These are phyloP conservation scores for Zonotrichia leucophrys DNA, from an alignment of 2,113 vertebrate species.

Conservation along the genomic window DNA sequence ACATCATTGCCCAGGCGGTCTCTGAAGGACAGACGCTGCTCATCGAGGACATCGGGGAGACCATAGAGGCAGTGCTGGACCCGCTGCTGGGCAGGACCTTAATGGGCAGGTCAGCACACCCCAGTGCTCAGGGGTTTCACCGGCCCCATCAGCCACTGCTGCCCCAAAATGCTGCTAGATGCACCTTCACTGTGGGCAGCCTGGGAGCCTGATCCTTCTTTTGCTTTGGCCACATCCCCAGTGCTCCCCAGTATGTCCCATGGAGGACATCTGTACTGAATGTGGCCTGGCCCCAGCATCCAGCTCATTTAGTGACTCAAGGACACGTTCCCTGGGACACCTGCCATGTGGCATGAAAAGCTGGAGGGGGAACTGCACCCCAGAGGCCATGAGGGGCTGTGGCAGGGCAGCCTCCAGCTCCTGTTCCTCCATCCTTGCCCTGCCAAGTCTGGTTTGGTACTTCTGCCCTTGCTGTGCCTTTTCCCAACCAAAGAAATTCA, in stretches of 20 bases:
- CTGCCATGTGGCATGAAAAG: not conserved
- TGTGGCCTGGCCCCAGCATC: not conserved
- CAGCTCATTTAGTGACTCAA: not conserved
- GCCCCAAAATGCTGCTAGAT: not conserved
- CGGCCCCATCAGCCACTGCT: not conserved
- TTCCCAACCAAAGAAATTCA: not conserved
- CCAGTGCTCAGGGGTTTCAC: not conserved
- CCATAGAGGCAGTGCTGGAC: conserved; percentile 74
- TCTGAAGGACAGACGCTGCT: conserved; percentile 69
- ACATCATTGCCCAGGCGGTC: conserved; percentile 70
- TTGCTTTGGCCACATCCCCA: not conserved
- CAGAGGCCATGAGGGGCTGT: not conserved
- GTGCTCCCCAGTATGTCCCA: not conserved
- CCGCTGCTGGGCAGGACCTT: conserved; percentile 72
- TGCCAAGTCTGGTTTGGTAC: not conserved
- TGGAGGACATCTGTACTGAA: no score
- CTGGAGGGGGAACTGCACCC: not conserved
- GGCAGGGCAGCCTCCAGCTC: not conserved
- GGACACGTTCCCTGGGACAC: not conserved
- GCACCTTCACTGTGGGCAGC: not conserved
- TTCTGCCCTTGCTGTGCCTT: not conserved
- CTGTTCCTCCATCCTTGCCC: not conserved
- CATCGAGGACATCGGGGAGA: conserved; percentile 74
- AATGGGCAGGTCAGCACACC: conserved; percentile 70
- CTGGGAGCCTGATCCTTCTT: not conserved